A percentile compares a stretch with the other conserved stretches of the same genome.
Evolutionary conservation across 2,888 invertebrate genomes (phyloP).

Genomic region (Pterostichus niger): DNA sequence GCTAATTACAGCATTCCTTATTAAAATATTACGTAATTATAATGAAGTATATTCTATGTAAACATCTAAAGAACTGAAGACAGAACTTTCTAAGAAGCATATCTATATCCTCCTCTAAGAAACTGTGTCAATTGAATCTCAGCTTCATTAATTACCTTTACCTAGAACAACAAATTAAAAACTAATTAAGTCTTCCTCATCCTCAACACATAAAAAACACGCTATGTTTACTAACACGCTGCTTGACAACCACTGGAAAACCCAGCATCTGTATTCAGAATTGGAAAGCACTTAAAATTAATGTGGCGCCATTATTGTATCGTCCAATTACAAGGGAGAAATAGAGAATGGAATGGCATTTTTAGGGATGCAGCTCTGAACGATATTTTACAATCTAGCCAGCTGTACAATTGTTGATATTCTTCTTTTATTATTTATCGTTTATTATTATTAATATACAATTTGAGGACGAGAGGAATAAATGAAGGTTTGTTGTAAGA

Average conservation of each 20-base stretch:
- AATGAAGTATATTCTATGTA: too few relatives aligned
- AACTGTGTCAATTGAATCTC: slow-evolving; percentile 42
- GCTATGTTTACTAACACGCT: neutral
- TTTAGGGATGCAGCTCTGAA: too few relatives aligned
- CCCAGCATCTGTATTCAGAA: slow-evolving; percentile 34
- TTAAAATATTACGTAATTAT: too few relatives aligned
- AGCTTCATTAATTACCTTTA: slow-evolving; percentile 47
- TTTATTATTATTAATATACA: too few relatives aligned
- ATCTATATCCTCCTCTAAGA: neutral
- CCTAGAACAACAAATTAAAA: slow-evolving; percentile 24
- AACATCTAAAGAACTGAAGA: neutral
- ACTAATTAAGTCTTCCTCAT: slow-evolving; percentile 32
- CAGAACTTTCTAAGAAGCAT: neutral
- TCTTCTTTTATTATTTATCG: too few relatives aligned
- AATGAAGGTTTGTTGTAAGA: too few relatives aligned
- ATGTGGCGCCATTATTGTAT: slow-evolving; percentile 22
- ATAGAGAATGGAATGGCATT: neutral
- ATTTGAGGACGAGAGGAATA: too few relatives aligned
- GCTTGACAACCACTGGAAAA: neutral
- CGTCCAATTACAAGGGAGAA: slow-evolving; percentile 30
- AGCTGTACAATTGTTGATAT: too few relatives aligned
- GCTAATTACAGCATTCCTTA: too few relatives aligned
- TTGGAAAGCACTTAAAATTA: slow-evolving; percentile 47
- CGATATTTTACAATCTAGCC: too few relatives aligned
- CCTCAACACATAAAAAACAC: slow-evolving; percentile 2